Percentiles rank a stretch among this genome's conserved stretches.
These are phyloP conservation scores for Aphis gossypii DNA, from an alignment of 1,140 invertebrate species.

Conservation along the genomic window DNA sequence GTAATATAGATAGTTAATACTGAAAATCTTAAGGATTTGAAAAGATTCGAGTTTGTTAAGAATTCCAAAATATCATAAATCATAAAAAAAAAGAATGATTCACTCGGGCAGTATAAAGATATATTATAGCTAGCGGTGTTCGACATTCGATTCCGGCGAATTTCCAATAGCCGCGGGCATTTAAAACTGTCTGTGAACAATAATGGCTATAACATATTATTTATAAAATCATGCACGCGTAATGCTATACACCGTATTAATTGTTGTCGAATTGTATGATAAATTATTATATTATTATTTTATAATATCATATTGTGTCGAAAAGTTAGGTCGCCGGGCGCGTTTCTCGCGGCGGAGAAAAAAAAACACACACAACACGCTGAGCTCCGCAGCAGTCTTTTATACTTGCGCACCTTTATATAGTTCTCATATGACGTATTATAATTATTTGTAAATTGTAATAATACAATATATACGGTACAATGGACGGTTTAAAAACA, in stretches of 20 bases:
- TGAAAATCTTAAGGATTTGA: background rate
- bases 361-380: background rate
- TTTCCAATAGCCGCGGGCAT: background rate
- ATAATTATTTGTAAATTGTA: background rate
- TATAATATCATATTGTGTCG: background rate
- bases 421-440: background rate
- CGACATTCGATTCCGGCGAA: background rate
- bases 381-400: background rate
- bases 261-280: background rate
- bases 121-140: background rate
- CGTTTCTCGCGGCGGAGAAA: slow-evolving; percentile 4
- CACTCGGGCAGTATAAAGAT: background rate
- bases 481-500: background rate
- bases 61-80: background rate
- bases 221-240: background rate
- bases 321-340: background rate
- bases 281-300: slow-evolving; percentile 12
- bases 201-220: background rate
- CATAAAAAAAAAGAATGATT: background rate
- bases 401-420: background rate
- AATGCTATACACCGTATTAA: background rate
- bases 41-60: background rate
- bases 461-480: background rate
- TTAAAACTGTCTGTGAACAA: background rate
- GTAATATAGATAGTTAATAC: background rate